phyloP scores from a whole-genome alignment of 2,113 vertebrate genomes.

The Pelvicachromis taeniatus region DNA sequence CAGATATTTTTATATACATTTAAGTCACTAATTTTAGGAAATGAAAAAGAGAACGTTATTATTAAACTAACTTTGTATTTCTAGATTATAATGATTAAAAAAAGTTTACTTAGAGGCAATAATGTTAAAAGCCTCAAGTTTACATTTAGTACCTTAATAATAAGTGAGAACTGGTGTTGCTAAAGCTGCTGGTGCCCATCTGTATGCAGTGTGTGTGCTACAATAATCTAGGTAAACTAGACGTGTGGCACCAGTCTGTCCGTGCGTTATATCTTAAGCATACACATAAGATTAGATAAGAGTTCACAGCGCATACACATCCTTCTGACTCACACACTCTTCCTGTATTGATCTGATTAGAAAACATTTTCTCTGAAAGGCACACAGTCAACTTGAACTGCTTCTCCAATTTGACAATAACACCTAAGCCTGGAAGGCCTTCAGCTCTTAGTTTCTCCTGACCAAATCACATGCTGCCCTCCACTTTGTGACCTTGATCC shows the following conservation, averaged over 20 bases:
- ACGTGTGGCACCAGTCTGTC: not conserved
- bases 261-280: not conserved
- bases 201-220: not conserved
- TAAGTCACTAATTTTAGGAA: not conserved
- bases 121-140: not conserved
- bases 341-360: not conserved
- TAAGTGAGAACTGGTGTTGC: not conserved
- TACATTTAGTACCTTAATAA: not conserved
- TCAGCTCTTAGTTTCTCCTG: not conserved
- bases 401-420: not conserved
- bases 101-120: rapidly evolving
- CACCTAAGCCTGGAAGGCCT: not conserved
- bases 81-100: not conserved
- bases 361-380: not conserved
- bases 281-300: not conserved
- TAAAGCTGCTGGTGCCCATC: not conserved
- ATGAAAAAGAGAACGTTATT: rapidly evolving
- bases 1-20: too few species aligned
- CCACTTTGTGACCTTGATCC: not conserved
- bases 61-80: not conserved
- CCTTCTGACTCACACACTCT: not conserved
- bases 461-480: conserved; percentile 17
- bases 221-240: not conserved
- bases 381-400: not conserved
- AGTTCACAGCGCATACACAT: not conserved